Conservation (phyloP, 2,888 invertebrate species). For the Sepioteuthis lessoniana region DNA sequence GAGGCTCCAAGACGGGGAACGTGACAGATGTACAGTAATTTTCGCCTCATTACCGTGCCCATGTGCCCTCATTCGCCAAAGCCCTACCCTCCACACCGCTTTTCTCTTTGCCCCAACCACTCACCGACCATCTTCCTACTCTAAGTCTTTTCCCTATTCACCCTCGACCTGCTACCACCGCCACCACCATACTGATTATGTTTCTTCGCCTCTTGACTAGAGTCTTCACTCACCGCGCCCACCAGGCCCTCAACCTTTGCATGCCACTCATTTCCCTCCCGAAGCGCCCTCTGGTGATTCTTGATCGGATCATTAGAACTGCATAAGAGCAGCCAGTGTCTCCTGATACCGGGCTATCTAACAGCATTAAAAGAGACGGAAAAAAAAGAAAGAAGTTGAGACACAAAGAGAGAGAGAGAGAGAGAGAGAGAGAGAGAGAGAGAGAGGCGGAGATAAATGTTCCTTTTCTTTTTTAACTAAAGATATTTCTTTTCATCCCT, state of each 20-base stretch:
- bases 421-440: background rate
- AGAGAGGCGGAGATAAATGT: background rate
- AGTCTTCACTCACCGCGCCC: background rate
- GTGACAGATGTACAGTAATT: background rate
- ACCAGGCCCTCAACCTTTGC: background rate
- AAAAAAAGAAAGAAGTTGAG: background rate
- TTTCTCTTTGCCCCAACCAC: background rate
- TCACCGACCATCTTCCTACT: background rate
- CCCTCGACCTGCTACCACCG: background rate
- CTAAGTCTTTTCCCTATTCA: background rate
- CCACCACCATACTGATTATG: background rate
- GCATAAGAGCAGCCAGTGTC: conserved; percentile 11
- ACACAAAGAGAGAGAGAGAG: background rate
- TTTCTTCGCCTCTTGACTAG: background rate
- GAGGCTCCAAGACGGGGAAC: conserved; percentile 33
- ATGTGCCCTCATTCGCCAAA: background rate
- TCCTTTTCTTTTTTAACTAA: no score
- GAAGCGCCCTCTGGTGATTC: background rate
- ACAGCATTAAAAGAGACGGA: background rate
- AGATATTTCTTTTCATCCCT: no score
- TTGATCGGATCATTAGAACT: conserved; percentile 6
- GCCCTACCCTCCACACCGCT: background rate
- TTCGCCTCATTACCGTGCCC: conserved; percentile 33
- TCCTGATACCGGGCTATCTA: background rate
- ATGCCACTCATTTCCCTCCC: background rate